A percentile compares a stretch with the other conserved stretches of the same genome.
These are phyloP conservation scores for Champsocephalus gunnari DNA, from an alignment of 2,797 vertebrate genomes.

Conservation along the genomic window DNA sequence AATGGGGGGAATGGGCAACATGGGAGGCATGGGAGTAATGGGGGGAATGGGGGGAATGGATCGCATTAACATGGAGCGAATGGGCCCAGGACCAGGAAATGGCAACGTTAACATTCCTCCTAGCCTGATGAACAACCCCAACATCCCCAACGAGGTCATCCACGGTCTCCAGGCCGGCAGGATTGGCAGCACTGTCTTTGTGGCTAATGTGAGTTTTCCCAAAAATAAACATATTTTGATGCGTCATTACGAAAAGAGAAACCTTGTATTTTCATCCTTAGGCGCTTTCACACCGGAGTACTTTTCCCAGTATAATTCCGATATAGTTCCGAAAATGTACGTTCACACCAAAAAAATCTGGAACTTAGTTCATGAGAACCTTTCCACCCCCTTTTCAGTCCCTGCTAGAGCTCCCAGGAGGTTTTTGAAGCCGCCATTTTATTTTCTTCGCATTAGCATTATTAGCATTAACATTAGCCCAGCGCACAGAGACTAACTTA, in stretches of 20 bases:
- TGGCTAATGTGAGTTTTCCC: conserved; percentile 91
- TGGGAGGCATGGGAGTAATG: conserved; percentile 82
- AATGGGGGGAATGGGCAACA: conserved; percentile 80
- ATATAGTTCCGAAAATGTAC: no score
- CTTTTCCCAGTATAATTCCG: no score
- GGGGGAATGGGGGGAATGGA: conserved; percentile 80
- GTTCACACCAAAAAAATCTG: no score
- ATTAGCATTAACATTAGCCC: no score
- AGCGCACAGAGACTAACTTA: no score
- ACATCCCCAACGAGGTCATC: conserved; percentile 96
- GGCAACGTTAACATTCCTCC: conserved; percentile 91
- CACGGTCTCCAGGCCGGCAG: conserved; percentile 96
- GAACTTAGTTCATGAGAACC: no score
- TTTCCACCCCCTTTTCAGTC: no score
- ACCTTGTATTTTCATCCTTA: neutral
- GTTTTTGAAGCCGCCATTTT: no score
- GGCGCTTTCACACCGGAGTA: no score
- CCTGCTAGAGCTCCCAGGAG: no score
- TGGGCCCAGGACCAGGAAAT: conserved; percentile 88
- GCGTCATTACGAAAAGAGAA: neutral
- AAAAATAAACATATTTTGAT: neutral
- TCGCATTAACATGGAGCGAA: conserved; percentile 86
- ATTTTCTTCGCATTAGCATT: no score
- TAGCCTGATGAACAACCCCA: conserved; percentile 96
- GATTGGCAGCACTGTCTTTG: conserved; percentile 95